These are phyloP conservation scores for Zaprionus kolodkinae DNA, from an alignment of 1,140 invertebrate genomes.

Conservation along the genomic window DNA sequence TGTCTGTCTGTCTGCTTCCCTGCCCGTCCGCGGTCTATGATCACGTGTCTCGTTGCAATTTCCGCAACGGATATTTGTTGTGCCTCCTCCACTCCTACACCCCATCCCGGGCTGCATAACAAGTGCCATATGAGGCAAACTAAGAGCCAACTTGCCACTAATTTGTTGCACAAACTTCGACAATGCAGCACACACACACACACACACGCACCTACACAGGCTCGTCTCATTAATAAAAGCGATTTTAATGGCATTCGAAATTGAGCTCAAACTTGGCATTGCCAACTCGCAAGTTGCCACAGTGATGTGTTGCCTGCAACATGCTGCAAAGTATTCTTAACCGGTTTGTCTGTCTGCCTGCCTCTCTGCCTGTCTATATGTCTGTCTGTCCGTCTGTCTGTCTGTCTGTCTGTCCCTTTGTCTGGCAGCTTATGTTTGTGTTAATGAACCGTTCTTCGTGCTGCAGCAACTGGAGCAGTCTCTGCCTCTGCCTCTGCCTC, in stretches of 20 bases:
- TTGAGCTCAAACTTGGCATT: constrained; percentile 36
- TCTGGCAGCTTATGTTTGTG: constrained; percentile 77
- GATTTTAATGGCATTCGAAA: constrained; percentile 68
- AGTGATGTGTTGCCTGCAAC: constrained; percentile 27
- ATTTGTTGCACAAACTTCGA: constrained; percentile 75
- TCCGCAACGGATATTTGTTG: constrained; percentile 72
- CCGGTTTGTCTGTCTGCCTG: constrained; percentile 10
- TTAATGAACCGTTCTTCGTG: constrained; percentile 71
- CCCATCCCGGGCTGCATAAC: not conserved
- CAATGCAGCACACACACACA: constrained; percentile 25
- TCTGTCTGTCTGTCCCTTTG: constrained; percentile 7
- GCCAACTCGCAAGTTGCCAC: constrained; percentile 14
- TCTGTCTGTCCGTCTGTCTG: constrained; percentile 39
- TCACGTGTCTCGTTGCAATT: constrained; percentile 80
- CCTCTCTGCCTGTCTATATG: not conserved
- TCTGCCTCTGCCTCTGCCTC: not conserved
- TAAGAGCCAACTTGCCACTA: constrained; percentile 70
- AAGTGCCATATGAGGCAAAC: constrained; percentile 40
- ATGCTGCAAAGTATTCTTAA: constrained; percentile 21
- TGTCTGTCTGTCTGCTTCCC: not conserved
- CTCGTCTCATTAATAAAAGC: constrained; percentile 45
- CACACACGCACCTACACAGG: constrained; percentile 13
- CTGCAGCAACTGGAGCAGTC: constrained; percentile 45
- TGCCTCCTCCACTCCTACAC: constrained; percentile 11
- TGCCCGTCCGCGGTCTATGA: constrained; percentile 32